Evolutionary conservation across 2,113 vertebrate genomes (phyloP).

Genomic region (Petaurus breviceps): DNA sequence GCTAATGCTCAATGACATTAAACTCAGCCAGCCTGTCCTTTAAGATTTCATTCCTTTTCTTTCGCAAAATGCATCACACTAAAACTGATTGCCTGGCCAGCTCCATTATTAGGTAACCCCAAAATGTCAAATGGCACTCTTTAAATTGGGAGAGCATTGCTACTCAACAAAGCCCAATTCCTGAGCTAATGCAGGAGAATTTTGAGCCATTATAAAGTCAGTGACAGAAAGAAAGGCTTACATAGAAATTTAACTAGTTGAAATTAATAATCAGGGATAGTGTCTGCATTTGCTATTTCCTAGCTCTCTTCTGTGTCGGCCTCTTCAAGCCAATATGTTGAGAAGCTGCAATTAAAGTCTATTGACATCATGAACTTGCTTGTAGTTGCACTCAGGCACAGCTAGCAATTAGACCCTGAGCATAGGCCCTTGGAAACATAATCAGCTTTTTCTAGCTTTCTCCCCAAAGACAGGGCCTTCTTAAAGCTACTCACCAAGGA

Average conservation of each 20-base stretch:
- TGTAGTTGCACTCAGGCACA: conserved; percentile 61
- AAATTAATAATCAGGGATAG: conserved; percentile 70
- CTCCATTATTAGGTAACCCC: conserved; percentile 74
- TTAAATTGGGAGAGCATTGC: conserved; percentile 59
- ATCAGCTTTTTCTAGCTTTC: conserved; percentile 62
- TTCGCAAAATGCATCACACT: conserved; percentile 58
- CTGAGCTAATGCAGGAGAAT: conserved; percentile 43
- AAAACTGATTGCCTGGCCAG: conserved; percentile 57
- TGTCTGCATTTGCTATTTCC: conserved; percentile 26
- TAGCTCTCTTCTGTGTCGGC: conserved; percentile 66
- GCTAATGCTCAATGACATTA: conserved; percentile 68
- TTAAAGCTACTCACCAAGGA: conserved; percentile 41
- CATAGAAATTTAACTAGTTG: conserved; percentile 66
- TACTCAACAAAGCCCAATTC: conserved; percentile 56
- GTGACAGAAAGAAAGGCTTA: conserved; percentile 66
- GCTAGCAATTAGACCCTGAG: conserved; percentile 65
- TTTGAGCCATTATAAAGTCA: conserved; percentile 60
- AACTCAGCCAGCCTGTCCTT: conserved; percentile 47
- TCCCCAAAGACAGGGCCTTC: not conserved
- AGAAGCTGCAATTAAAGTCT: conserved; percentile 80
- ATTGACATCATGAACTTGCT: conserved; percentile 73
- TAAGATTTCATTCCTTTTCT: conserved; percentile 22
- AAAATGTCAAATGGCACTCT: conserved; percentile 64
- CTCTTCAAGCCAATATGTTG: conserved; percentile 68
- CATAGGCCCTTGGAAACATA: conserved; percentile 70